These are phyloP conservation scores for Heptranchias perlo DNA, from an alignment of 2,113 vertebrate species.

Conservation along the genomic window DNA sequence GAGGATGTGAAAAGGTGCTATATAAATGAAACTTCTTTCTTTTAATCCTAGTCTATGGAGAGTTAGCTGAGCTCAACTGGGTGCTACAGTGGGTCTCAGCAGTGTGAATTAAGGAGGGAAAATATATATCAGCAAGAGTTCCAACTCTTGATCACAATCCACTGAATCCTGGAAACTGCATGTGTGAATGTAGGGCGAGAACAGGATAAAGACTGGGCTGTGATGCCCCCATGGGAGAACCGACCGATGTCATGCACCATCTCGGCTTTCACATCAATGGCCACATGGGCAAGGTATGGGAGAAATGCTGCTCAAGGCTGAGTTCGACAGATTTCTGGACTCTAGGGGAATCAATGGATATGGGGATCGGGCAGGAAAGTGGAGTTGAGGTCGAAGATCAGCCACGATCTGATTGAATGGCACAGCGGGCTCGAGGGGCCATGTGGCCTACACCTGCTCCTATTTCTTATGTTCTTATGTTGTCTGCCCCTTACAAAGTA, in stretches of 20 bases:
- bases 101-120: neutral
- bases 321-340: no score
- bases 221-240: neutral
- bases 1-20: neutral
- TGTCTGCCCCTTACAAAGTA: no score
- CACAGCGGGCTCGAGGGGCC: no score
- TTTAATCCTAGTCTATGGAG: neutral
- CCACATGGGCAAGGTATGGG: neutral
- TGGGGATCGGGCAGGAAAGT: no score
- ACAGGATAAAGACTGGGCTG: neutral
- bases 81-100: neutral
- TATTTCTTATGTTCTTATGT: no score
- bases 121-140: neutral
- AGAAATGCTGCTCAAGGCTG: neutral
- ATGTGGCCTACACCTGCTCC: no score
- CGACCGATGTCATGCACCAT: neutral
- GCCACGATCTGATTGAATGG: no score
- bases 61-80: neutral
- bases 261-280: neutral
- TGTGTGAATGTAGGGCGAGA: neutral
- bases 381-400: no score
- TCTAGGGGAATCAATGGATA: no score
- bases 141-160: neutral
- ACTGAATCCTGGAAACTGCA: neutral
- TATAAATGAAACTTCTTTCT: no score